Evolutionary conservation across 2,113 vertebrate species (phyloP), one percentile per base, ranked within the genome.

Genomic region (Psilopsiagon aurifrons): DNA sequence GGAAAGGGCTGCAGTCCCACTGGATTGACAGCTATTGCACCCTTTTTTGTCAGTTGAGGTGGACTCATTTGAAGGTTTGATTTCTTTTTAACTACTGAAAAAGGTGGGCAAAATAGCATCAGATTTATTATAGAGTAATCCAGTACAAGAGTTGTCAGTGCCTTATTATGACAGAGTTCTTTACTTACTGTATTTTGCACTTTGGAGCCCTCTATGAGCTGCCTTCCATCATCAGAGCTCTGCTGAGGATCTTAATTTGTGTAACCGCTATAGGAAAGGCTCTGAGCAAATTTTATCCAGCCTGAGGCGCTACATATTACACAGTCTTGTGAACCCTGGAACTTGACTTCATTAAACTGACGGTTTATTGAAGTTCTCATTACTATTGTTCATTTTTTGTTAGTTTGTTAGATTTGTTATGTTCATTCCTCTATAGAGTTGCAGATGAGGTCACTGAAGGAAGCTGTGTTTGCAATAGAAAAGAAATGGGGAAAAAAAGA

Each of bases 321-420:
- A 87, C 35, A 91, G 69, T 54, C 68, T 71, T 75, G 64, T 86
- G 86, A 92, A 74, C 69, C 28, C 35, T 83, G 68, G 33, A 92
- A 94, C 80, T 86, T 69, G 81, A 68, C 77, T 92, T 96, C 91
- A 94, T 94, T 96, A 86, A 94, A 78, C 23, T 59, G 81, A 83
- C 17, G 63, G 54, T 94, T 95, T 83, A 68, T 60, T 86, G 52
- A 77, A 55, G 52, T 86, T 93, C 80, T 93, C 86, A 88, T 88
- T 86, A 63, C 49, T 74, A 18, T n/a, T 78, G n/a, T 54, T 92
- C 91, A 86, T 76, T 75, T 93, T 59, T 81, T 31, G 85, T 83
- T 47, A 74, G 55, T 76, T 87, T 13, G 2, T 55, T 83, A 49
- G 28, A 94, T 78, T 67, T 80, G 37, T 66, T 74, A 69, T 23